phyloP scores from a whole-genome alignment of 2,113 vertebrate species.

The Rousettus leschenaultii region DNA sequence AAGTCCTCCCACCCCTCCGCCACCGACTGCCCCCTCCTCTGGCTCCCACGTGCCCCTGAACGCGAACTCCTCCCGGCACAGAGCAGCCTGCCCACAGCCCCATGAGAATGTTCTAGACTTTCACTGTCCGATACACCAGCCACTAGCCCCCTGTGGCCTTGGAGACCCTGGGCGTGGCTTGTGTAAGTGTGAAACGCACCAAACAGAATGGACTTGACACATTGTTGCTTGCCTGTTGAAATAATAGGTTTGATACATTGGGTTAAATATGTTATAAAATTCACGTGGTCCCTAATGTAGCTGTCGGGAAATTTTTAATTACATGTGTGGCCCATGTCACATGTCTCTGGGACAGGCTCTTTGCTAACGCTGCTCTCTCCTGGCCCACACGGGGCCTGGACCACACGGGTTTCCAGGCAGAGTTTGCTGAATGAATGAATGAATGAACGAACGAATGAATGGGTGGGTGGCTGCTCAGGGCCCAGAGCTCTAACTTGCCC shows the following conservation, averaged over 20 bases:
- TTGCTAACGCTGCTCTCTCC: no score
- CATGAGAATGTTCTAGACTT: background rate
- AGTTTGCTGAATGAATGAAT: background rate
- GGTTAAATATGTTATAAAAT: background rate
- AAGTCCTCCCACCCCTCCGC: background rate
- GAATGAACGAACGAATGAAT: background rate
- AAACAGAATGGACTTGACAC: background rate
- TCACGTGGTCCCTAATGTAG: background rate
- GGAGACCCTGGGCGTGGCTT: fast-evolving
- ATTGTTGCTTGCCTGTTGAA: background rate
- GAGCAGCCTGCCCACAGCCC: background rate
- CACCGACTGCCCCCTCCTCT: fast-evolving
- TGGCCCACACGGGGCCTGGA: background rate
- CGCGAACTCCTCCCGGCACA: background rate
- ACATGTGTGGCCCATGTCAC: fast-evolving
- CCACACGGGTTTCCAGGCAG: background rate
- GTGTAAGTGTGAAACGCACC: fast-evolving
- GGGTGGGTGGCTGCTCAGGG: no score
- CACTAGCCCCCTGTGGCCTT: fast-evolving
- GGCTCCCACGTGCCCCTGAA: background rate
- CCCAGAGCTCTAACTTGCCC: background rate
- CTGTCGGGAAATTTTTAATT: background rate
- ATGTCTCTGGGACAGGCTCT: no score
- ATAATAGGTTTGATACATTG: background rate
- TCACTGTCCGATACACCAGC: fast-evolving